Conservation (phyloP, 2,113 vertebrate genomes). For the Capra hircus region DNA sequence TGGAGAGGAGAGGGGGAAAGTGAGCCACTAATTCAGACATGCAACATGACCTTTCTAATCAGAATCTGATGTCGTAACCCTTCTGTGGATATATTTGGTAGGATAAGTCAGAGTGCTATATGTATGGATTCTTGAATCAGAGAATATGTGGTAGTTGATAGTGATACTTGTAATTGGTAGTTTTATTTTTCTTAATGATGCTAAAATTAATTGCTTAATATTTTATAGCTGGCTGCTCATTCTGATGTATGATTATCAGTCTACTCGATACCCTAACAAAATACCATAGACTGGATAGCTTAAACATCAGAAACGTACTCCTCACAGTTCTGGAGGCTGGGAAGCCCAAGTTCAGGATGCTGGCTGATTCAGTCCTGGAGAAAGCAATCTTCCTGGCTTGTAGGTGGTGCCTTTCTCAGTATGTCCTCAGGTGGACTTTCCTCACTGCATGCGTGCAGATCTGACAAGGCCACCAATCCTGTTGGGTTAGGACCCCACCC, state of each 20-base stretch:
- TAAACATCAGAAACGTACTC: not conserved
- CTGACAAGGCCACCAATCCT: not conserved
- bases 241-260: not conserved
- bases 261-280: not conserved
- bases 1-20: not conserved
- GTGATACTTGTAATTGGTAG: not conserved
- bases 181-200: constrained; percentile 15
- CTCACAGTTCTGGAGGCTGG: not conserved
- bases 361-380: not conserved
- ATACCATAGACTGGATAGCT: not conserved
- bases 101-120: not conserved
- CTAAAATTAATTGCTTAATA: not conserved
- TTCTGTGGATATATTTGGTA: not conserved
- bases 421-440: not conserved
- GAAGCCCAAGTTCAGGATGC: not conserved
- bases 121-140: not conserved
- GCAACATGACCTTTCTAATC: not conserved
- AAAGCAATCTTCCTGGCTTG: not conserved
- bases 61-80: not conserved
- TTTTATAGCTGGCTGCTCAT: not conserved
- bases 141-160: not conserved
- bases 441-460: not conserved
- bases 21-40: not conserved
- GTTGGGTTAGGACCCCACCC: not conserved
- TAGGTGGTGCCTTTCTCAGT: not conserved